Evolutionary conservation across 2,113 vertebrate species (phyloP).

Genomic region (Plestiodon gilberti): DNA sequence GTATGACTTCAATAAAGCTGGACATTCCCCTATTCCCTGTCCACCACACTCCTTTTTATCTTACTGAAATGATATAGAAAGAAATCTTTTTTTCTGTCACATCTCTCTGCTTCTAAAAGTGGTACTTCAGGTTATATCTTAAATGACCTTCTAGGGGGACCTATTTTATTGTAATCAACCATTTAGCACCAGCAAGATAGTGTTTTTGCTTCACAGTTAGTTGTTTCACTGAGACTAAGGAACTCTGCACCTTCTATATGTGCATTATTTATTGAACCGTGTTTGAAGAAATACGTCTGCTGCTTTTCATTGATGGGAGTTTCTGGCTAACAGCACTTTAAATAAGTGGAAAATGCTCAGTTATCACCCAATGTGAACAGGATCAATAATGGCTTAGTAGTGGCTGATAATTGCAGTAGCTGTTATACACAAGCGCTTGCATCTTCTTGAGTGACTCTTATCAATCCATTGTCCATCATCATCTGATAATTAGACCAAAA

Average conservation of each 20-base stretch:
- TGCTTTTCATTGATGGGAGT: conserved; percentile 86
- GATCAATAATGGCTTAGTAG: conserved; percentile 89
- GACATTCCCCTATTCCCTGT: not conserved
- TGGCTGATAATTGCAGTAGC: conserved; percentile 92
- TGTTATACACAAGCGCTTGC: conserved; percentile 87
- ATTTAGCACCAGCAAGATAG: conserved; percentile 59
- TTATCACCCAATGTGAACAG: conserved; percentile 84
- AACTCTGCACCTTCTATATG: conserved; percentile 63
- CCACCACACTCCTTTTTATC: not conserved
- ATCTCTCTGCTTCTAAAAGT: conserved; percentile 31
- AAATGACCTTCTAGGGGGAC: conserved; percentile 62
- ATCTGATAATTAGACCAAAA: conserved; percentile 83
- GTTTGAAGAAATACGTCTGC: conserved; percentile 85
- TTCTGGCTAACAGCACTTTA: conserved; percentile 90
- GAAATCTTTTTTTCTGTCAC: not conserved
- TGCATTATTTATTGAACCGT: conserved; percentile 78
- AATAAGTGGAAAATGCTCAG: conserved; percentile 91
- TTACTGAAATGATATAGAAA: conserved; percentile 39
- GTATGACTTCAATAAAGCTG: conserved; percentile 23
- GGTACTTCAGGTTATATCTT: conserved; percentile 57
- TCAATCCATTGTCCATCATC: conserved; percentile 87
- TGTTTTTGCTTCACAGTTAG: conserved; percentile 49
- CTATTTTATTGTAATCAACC: conserved; percentile 63
- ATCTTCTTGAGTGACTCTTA: conserved; percentile 91
- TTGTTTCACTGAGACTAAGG: conserved; percentile 72